These are phyloP conservation scores for Morone chrysops DNA, from an alignment of 2,113 vertebrate genomes.

Conservation along the genomic window DNA sequence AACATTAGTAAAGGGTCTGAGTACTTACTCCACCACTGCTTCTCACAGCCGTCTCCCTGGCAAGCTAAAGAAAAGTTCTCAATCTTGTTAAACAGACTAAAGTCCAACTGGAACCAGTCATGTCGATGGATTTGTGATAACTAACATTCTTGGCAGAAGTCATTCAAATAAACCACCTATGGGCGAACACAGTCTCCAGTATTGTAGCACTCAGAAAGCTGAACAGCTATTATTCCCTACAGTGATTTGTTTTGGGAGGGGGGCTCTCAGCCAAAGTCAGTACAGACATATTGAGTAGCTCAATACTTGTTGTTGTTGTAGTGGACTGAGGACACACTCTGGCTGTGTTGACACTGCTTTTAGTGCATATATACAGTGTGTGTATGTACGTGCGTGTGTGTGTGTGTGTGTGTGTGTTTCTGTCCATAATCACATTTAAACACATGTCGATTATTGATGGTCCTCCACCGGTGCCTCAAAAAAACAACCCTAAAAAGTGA, in stretches of 20 bases:
- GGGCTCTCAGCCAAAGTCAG: slow-evolving; percentile 25
- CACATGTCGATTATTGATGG: background rate
- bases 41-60: slow-evolving; percentile 8
- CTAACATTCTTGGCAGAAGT: slow-evolving; percentile 39
- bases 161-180: slow-evolving; percentile 45
- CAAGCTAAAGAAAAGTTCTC: slow-evolving; percentile 32
- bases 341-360: background rate
- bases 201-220: slow-evolving; percentile 10
- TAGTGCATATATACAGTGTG: background rate
- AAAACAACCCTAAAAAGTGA: background rate
- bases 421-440: background rate
- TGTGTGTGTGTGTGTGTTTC: background rate
- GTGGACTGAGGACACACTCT: background rate
- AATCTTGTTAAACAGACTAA: slow-evolving; percentile 27
- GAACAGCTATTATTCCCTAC: slow-evolving; percentile 8
- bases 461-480: background rate
- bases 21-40: background rate
- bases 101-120: slow-evolving; percentile 12
- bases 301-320: slow-evolving; percentile 10
- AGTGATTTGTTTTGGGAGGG: slow-evolving; percentile 28
- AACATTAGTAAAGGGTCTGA: background rate
- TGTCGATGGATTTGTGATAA: slow-evolving; percentile 27
- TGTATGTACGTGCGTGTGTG: background rate
- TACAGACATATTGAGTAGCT: slow-evolving; percentile 26
- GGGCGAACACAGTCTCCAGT: slow-evolving; percentile 20